phyloP scores from a whole-genome alignment of 2,113 vertebrate genomes.

The Nibea coibor region DNA sequence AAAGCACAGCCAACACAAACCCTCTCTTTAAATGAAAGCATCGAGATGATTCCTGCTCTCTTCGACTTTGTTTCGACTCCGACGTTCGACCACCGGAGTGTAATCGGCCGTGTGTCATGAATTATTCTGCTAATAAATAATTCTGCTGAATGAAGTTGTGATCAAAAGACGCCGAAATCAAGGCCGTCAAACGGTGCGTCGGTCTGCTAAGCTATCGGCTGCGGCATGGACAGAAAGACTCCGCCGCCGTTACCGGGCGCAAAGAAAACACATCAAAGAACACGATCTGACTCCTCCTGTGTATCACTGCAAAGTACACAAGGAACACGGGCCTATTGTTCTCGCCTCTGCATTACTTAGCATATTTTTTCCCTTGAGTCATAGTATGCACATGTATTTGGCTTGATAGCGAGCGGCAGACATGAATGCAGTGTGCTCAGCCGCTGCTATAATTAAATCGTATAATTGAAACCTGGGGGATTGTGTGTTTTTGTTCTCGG shows the following conservation, averaged over 20 bases:
- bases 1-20: not conserved
- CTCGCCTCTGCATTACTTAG: constrained; percentile 53
- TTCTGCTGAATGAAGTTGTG: constrained; percentile 18
- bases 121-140: constrained; percentile 42
- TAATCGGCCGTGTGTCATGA: constrained; percentile 22
- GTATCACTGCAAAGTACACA: constrained; percentile 13
- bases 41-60: constrained; percentile 13
- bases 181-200: not conserved
- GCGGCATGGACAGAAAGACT: not conserved
- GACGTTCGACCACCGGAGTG: not conserved
- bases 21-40: not conserved
- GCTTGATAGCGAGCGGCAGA: constrained; percentile 29
- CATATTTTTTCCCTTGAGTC: constrained; percentile 63
- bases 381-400: constrained; percentile 42
- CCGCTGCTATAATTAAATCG: constrained; percentile 61
- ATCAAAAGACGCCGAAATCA: constrained; percentile 47
- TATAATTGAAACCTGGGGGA: constrained; percentile 66
- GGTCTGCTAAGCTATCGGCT: not conserved
- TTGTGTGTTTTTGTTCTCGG: constrained; percentile 45
- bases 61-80: constrained; percentile 5
- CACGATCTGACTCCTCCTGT: not conserved
- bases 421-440: constrained; percentile 30
- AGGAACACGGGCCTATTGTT: constrained; percentile 34
- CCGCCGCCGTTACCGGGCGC: not conserved
- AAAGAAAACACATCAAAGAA: constrained; percentile 10